Evolutionary conservation across 2,888 invertebrate species (phyloP), one percentile per base, ranked within the genome.

Genomic region (Ecdyonurus torrentis): DNA sequence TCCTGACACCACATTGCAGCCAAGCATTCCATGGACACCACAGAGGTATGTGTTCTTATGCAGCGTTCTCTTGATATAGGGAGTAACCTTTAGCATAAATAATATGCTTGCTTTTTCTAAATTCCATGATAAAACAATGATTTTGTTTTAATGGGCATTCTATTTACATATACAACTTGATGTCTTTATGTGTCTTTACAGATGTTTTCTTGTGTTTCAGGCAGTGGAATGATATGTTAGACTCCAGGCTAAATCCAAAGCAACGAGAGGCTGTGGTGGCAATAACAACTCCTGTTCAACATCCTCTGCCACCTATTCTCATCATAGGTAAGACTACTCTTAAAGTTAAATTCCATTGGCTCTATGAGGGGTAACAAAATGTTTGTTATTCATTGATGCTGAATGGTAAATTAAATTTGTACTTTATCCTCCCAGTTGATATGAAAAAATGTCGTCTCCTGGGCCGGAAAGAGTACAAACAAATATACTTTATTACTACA

Each of bases 191-290:
- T 10, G 10, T 50, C 18, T 50, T 50, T 50, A 50, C 50, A 50
- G 18, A n/a, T n/a, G n/a, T n/a, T n/a, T n/a, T n/a, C n/a, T n/a
- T n/a, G n/a, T n/a, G 18, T 63, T 62, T 2, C 64, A 74, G 83
- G 64, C 84, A 85, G 71, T 87, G 86, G 85, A 80, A 81, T 59
- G 80, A 82, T 63, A 75, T 78, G 1, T 75, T 84, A 60, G 84
- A 86, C 69, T 74, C 79, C 1, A 78, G 81, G 66, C 73, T 91
- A 55, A 91, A 91, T 75, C 79, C 83, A 15, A 87, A 87, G 69
- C 91, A 91, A 72, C 83, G 83, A 68, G 87, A 88, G 71, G 90
- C 90, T 0, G 81, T 91, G 1, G 80, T 84, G 61, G 85, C 87
- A 3, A 89, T 91, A 65, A 86, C 88, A 19, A 82, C 86, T 7